A percentile compares a stretch with the other conserved stretches of the same genome.
Evolutionary conservation across 2,797 vertebrate genomes (phyloP).

Genomic region (Channallabes apus): DNA sequence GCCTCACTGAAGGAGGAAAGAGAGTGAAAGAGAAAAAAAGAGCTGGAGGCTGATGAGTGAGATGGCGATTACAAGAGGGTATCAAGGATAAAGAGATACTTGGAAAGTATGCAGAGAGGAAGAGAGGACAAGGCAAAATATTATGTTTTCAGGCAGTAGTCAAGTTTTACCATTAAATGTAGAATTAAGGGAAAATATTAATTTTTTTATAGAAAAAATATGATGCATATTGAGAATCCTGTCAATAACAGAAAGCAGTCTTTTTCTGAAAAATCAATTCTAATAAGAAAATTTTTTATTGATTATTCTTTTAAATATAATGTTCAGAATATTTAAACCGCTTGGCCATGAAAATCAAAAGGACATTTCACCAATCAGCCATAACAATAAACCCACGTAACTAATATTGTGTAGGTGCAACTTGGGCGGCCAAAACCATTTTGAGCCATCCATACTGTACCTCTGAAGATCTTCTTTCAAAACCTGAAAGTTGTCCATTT

Average conservation of each 20-base stretch:
- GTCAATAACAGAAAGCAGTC: not conserved
- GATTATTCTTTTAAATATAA: not conserved
- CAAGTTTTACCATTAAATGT: not conserved
- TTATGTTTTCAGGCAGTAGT: not conserved
- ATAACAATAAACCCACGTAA: too few species aligned
- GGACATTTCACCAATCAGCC: too few species aligned
- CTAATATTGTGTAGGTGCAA: too few species aligned
- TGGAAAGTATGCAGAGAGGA: not conserved
- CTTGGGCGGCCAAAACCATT: too few species aligned
- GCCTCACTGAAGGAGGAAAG: conserved; percentile 28
- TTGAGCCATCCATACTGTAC: too few species aligned
- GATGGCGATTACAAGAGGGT: conserved; percentile 30
- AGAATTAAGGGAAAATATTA: not conserved
- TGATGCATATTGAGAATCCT: not conserved
- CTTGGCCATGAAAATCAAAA: not conserved
- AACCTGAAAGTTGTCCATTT: too few species aligned
- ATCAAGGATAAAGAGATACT: conserved; percentile 4
- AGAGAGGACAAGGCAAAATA: conserved; percentile 7
- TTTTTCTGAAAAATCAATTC: not conserved
- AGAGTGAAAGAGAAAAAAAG: conserved; percentile 24
- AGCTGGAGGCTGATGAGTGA: conserved; percentile 43
- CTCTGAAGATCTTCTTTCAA: too few species aligned
- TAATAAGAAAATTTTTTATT: not conserved
- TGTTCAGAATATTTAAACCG: not conserved
- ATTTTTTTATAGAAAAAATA: not conserved